Evolutionary conservation across 2,797 vertebrate genomes (phyloP).

Genomic region (Acrocephalus scirpaceus): DNA sequence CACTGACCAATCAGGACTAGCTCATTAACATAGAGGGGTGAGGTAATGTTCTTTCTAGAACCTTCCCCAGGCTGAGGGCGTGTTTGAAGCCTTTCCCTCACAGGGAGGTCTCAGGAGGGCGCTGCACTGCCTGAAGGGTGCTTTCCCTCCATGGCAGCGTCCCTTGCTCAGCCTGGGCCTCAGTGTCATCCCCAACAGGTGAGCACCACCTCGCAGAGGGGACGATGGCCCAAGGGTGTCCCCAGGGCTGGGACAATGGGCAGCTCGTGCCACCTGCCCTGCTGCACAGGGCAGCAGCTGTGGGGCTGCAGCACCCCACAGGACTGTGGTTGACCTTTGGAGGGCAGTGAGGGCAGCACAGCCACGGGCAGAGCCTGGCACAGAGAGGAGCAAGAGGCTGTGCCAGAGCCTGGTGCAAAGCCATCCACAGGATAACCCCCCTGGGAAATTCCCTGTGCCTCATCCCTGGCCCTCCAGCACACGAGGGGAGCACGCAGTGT

Average conservation of each 20-base stretch:
- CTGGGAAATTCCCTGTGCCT: neutral
- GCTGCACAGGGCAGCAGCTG: neutral
- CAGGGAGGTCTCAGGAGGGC: no score
- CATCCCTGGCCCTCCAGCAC: accelerated
- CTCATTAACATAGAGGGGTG: no score
- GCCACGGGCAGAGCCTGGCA: neutral
- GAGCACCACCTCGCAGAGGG: neutral
- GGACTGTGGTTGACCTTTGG: neutral
- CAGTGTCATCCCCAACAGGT: no score
- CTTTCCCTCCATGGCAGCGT: no score
- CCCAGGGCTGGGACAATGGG: accelerated
- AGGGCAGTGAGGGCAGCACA: neutral
- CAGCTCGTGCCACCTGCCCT: accelerated
- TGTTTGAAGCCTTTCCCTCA: no score
- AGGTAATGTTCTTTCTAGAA: no score
- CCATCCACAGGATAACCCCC: neutral
- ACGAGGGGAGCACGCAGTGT: neutral
- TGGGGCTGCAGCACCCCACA: accelerated
- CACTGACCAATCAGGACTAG: no score
- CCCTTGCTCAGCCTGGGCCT: no score
- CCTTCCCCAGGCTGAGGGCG: no score
- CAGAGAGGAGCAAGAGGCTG: neutral
- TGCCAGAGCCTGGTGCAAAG: neutral
- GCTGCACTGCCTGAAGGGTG: no score
- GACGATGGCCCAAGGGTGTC: neutral